Evolutionary conservation across 2,888 invertebrate species (phyloP).

Genomic region (Gymnosoma rotundatum): DNA sequence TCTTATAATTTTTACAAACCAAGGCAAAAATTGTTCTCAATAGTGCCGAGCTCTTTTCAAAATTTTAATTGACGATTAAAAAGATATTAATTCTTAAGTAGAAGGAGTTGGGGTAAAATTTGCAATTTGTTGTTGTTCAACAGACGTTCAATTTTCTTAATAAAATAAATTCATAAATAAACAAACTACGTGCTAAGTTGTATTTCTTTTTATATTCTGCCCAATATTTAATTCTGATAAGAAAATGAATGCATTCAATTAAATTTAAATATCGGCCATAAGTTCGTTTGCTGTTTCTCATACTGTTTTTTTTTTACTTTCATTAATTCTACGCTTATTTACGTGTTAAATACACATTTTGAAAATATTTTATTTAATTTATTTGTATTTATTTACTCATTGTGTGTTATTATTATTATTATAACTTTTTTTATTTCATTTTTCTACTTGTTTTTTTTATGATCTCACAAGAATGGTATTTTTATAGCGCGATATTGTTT

Average conservation of each 20-base stretch:
- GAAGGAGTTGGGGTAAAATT: no score
- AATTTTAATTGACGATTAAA: no score
- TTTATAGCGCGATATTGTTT: constrained; percentile 58
- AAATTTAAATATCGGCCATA: neutral
- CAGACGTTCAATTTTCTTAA: no score
- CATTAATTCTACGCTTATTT: constrained; percentile 22
- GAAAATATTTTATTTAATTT: constrained; percentile 14
- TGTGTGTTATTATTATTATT: constrained; percentile 36
- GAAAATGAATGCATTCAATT: neutral
- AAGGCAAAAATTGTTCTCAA: no score
- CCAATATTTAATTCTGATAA: neutral
- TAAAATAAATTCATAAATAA: neutral
- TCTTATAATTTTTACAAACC: no score
- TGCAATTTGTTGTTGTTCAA: no score
- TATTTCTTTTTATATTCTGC: neutral
- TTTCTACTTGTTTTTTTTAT: constrained; percentile 60
- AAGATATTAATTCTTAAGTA: no score
- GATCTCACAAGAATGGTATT: constrained; percentile 70
- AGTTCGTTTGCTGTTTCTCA: neutral
- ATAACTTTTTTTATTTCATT: constrained; percentile 18
- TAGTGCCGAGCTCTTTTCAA: no score
- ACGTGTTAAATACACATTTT: constrained; percentile 44
- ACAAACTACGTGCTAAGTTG: neutral
- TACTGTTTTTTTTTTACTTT: neutral
- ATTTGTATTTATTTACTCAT: constrained; percentile 49